Base-by-base conservation (phyloP, 2,888 invertebrate species). In the Drosophila kambysellisi region DNA sequence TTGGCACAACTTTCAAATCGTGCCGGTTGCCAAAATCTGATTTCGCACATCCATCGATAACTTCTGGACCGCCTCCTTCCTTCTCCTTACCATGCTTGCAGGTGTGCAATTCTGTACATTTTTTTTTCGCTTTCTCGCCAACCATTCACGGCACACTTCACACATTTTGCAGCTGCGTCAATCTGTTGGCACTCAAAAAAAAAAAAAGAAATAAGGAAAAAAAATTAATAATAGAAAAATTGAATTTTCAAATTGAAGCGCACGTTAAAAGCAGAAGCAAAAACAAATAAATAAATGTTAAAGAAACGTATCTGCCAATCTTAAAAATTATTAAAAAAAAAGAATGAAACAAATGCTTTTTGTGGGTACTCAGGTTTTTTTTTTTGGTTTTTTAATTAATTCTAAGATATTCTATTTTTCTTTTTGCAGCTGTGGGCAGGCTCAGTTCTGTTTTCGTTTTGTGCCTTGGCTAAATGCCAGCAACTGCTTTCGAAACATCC, bases 381-480 rank as follows among this genome's bases (percentile, higher is more conserved):
- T 32, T 7, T 7, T 20, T n/a, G n/a, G 12, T 12, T 32, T 7
- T 7, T 20, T 15, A 15, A 12, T 20, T 15, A 20, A 7, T 32
- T 52, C n/a, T 32, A 12, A 25, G 8, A 43, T 17, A 1, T 32
- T 25, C 25, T 1, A 17, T 37, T 37, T 35, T 37, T 12, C 5
- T 20, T 20, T 20, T 50, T 32, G 1, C 11, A 12, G 11, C 17
- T 43, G 20, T 43, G 43, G 20, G 11, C 11, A 20, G 43, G 20
- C 5, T 43, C 5, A 43, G 54, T 29, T n/a, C 37, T 11, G 12
- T 12, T 39, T 29, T 7, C 3, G 17, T 33, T 54, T 48, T 65
- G 66, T 53, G 60, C 48, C 25, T 67, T 83, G 83, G 75, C 71
- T 62, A 52, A 35, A 54, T 75, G 81, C 81, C 83, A 81, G 63